Percentiles rank a stretch among this genome's conserved stretches.
These are phyloP conservation scores for Aethes cnicana DNA, from an alignment of 2,888 invertebrate species.

Conservation along the genomic window DNA sequence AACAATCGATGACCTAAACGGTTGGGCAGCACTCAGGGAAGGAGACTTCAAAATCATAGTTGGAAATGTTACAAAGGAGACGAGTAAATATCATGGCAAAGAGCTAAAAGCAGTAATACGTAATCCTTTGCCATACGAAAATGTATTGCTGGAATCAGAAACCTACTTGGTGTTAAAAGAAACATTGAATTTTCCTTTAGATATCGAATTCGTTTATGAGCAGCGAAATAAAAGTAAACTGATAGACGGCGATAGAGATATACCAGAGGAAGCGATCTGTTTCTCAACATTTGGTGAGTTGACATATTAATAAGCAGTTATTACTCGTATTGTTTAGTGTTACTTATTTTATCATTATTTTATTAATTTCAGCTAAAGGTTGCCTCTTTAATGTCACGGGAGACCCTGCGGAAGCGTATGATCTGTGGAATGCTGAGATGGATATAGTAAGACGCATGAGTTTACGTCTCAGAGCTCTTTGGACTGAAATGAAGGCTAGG, in stretches of 20 bases:
- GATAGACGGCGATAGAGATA: conserved; percentile 19
- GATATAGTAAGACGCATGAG: conserved; percentile 45
- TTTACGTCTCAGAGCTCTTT: conserved; percentile 45
- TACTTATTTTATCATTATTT: background rate
- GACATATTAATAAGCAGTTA: background rate
- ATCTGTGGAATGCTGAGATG: conserved; percentile 49
- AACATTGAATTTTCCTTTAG: conserved; percentile 41
- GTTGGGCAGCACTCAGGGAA: conserved; percentile 57
- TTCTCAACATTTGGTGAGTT: conserved; percentile 48
- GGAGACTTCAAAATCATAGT: conserved; percentile 55
- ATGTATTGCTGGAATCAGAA: conserved; percentile 44
- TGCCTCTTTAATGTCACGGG: conserved; percentile 52
- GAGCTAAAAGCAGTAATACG: conserved; percentile 40
- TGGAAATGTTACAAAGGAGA: conserved; percentile 41
- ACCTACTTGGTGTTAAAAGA: conserved; percentile 47
- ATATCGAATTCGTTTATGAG: conserved; percentile 38
- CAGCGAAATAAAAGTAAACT: conserved; percentile 42
- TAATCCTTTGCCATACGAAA: conserved; percentile 43
- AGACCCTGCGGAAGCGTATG: conserved; percentile 50
- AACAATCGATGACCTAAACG: conserved; percentile 73
- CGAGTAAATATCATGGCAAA: conserved; percentile 44
- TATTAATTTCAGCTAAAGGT: conserved; percentile 51
- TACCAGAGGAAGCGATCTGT: conserved; percentile 39
- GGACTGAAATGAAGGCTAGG: conserved; percentile 48
- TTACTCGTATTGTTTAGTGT: background rate